Base-by-base conservation (phyloP, 1,140 invertebrate genomes). In the Acromyrmex echinatior region DNA sequence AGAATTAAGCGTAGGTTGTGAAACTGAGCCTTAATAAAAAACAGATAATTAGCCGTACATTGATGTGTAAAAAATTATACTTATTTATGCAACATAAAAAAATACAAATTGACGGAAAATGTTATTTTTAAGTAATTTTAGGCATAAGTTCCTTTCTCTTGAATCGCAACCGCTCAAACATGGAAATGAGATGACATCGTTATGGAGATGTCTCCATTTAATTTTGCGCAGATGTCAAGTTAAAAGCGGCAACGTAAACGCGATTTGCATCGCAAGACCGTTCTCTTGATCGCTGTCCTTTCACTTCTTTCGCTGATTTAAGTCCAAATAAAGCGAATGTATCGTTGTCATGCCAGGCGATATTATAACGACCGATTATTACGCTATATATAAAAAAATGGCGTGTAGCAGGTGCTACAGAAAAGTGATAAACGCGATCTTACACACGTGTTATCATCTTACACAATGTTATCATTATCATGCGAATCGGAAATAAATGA, bases 261-360 rank as follows among this genome's bases (percentile, higher is more conserved):
- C 80, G 70, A 84, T 84, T 84, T 76, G 58, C 70, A 84, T 76
- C 14, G 56, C 56, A 84, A 60, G 10, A 82, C 39, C 56, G 39
- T 84, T 84, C 65, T 84, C n/a, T 51, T 51, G 56, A 76, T 76
- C 56, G 49, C 39, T 74, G 53, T 74, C 80, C 70, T 84, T 84
- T 84, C 80, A 84, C 80, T 76, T n/a, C 31, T 84, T 25, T 62
- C 80, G 80, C 18, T 84, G 70, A 84, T 84, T 84, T 84, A 84
- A 70, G 56, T 51, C 39, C 70, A 62, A 84, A 84, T 84, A 84
- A 84, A 74, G 80, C 56, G 68, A 76, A 63, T 45, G 77, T 65
- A 49, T 79, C 77, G 49, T 80, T 60, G 56, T 84, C 68, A 84
- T 84, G 58, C 25, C 28, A 25, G 21, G 18, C 25, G 10, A 39